Evolutionary conservation across 2,113 vertebrate species (phyloP), one percentile per base, ranked within the genome.

Genomic region (Callipepla squamata): DNA sequence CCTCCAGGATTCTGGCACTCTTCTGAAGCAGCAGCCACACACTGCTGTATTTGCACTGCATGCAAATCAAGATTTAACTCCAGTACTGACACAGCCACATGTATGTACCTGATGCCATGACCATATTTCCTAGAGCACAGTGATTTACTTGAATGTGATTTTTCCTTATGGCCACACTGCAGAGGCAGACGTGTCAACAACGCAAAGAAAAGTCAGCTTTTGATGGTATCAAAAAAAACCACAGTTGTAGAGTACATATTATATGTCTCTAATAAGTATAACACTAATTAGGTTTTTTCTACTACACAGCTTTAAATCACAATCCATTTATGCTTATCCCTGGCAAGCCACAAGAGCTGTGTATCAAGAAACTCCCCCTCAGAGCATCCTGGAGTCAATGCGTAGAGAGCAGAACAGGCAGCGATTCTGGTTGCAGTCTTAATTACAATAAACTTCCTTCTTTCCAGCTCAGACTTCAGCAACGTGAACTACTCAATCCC

Each of bases 31-130:
- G 42, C 65, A 59, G 2, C 66, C 65, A 48, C 51, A 40, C 40
- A 12, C 38, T 13, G 4, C 26, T 65, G 3, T 3, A 7, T 3
- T 53, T 28, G 18, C 23, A 1, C 0, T 0, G 8, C 62, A n/a
- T 8, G 53, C 45, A n/a, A 57, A 66, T 14, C 13, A 12, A 77
- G 61, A 69, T 80, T 65, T 7, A 22, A 20, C 30, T 61, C 69
- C 38, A 2, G 0, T 36, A 59, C 61, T 47, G 22, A 17, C 6
- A 2, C 63, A 67, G 68, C 38, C 50, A 26, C 74, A 1, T 2
- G 5, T 8, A 50, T 32, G 5, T 10, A 55, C 32, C 2, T 8
- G 4, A 70, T n/a, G 23, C 34, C 76, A 36, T 23, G 47, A 28
- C 62, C 42, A 58, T 15, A 20, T 8, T 57, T 72, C 51, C 55